phyloP scores from a whole-genome alignment of 2,113 vertebrate genomes.

The Chaetorhynchus papuensis region DNA sequence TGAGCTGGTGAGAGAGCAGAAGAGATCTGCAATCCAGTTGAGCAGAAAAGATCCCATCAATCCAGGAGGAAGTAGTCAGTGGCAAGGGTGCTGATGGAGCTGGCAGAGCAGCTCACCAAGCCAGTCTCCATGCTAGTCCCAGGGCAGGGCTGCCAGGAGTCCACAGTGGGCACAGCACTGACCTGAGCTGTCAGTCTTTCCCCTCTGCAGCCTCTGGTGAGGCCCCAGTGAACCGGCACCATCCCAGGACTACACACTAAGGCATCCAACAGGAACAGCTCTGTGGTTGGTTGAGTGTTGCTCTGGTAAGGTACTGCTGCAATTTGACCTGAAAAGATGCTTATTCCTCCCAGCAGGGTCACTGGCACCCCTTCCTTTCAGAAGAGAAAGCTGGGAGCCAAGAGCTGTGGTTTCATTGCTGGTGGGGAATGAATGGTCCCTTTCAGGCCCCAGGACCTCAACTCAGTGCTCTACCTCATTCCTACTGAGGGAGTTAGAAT shows the following conservation, averaged over 20 bases:
- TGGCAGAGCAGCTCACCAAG: background rate
- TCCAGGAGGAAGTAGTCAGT: background rate
- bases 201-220: background rate
- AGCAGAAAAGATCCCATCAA: background rate
- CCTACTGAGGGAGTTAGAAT: background rate
- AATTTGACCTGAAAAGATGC: background rate
- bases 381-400: background rate
- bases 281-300: background rate
- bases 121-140: background rate
- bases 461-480: background rate
- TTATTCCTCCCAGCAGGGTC: background rate
- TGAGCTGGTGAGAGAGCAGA: background rate
- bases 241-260: background rate
- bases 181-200: background rate
- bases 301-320: background rate
- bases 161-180: background rate
- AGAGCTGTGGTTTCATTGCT: background rate
- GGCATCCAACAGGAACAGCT: background rate
- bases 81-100: background rate
- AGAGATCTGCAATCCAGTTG: background rate
- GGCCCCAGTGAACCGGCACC: fast-evolving
- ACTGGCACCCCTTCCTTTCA: background rate
- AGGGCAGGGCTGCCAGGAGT: background rate
- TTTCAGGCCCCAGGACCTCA: background rate
- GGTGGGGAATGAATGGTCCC: background rate